Evolutionary conservation across 2,113 vertebrate genomes (phyloP).

Genomic region (Hyperopisus bebe): DNA sequence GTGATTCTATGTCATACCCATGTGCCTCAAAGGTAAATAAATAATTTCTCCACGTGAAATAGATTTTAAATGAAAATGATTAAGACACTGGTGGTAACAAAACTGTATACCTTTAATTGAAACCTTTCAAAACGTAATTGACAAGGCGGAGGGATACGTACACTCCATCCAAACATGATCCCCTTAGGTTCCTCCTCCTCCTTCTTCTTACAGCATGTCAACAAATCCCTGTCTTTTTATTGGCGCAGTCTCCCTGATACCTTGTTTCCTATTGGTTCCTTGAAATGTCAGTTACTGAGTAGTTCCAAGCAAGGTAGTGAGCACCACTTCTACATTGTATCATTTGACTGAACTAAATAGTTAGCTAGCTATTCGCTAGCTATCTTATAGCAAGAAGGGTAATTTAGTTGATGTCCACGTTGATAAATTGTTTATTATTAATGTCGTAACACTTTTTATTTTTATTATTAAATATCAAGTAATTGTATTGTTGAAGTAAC

Average conservation of each 20-base stretch:
- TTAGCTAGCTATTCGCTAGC: slow-evolving; percentile 58
- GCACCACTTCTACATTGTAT: slow-evolving; percentile 56
- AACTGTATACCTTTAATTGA: slow-evolving; percentile 11
- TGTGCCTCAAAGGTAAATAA: background rate
- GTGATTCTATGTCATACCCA: background rate
- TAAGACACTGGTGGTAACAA: background rate
- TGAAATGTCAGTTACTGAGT: slow-evolving; percentile 43
- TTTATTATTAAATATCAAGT: slow-evolving; percentile 20
- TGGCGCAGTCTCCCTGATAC: slow-evolving; percentile 32
- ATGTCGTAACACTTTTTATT: slow-evolving; percentile 8
- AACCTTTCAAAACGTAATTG: slow-evolving; percentile 30
- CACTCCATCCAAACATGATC: slow-evolving; percentile 48
- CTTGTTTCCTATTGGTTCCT: slow-evolving; percentile 45
- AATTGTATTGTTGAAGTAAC: slow-evolving; percentile 39
- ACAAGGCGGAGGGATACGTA: slow-evolving; percentile 56
- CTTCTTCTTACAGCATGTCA: slow-evolving; percentile 35
- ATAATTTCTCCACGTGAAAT: background rate
- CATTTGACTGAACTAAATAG: slow-evolving; percentile 50
- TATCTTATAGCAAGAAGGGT: slow-evolving; percentile 46
- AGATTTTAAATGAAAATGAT: background rate
- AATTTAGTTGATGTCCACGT: slow-evolving; percentile 39
- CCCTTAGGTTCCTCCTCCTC: slow-evolving; percentile 47
- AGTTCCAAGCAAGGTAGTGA: slow-evolving; percentile 59
- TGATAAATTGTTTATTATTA: slow-evolving; percentile 25
- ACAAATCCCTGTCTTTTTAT: slow-evolving; percentile 32